Evolutionary conservation across 2,888 invertebrate genomes (phyloP).

Genomic region (Mythimna loreyi): DNA sequence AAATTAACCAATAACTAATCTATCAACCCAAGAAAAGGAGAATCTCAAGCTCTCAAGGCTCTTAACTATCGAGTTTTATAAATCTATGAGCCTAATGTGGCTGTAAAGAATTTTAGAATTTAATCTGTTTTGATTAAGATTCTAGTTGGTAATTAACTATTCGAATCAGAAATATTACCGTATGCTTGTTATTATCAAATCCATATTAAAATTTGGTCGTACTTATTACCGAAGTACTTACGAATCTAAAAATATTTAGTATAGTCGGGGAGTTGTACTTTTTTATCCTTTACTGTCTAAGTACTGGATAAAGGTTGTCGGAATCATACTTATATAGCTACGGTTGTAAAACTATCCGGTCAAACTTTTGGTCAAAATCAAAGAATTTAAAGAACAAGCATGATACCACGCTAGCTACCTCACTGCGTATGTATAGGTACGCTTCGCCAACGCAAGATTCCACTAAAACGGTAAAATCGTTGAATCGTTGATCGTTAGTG

Average conservation of each 20-base stretch:
- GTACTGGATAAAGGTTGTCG: neutral
- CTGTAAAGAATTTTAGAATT: neutral
- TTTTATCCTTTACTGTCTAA: neutral
- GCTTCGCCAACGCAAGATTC: conserved; percentile 22
- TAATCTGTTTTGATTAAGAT: neutral
- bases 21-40: neutral
- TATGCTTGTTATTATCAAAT: neutral
- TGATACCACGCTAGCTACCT: conserved; percentile 34
- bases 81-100: conserved; percentile 7
- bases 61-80: neutral
- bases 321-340: neutral
- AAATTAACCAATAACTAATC: too few relatives aligned
- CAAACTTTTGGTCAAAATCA: neutral
- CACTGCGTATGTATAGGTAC: conserved; percentile 15
- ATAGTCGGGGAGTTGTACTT: neutral
- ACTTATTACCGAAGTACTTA: conserved; percentile 3
- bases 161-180: neutral
- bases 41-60: conserved; percentile 9
- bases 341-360: neutral
- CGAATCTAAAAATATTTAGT: neutral
- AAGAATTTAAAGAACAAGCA: neutral
- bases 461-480: conserved; percentile 6
- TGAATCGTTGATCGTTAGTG: too few relatives aligned
- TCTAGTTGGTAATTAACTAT: conserved; percentile 10
- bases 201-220: neutral